phyloP scores from a whole-genome alignment of 2,888 invertebrate species.

The Drosophila vallismaia region DNA sequence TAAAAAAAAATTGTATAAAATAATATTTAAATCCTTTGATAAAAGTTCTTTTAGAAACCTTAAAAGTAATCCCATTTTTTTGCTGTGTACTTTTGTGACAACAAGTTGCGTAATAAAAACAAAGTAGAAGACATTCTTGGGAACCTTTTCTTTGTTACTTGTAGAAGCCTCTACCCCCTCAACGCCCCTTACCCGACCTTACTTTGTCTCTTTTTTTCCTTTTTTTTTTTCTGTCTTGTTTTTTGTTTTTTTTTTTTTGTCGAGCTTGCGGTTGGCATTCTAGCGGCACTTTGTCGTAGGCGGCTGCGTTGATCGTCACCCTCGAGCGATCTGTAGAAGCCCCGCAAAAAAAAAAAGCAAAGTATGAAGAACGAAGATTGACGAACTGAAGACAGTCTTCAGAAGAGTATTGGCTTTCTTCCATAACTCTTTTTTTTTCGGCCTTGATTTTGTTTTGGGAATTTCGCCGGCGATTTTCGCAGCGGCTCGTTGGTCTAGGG shows the following conservation, averaged over 20 bases:
- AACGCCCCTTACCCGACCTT: constrained; percentile 6
- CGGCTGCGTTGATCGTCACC: constrained; percentile 46
- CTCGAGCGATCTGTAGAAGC: constrained; percentile 15
- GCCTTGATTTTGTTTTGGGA: neutral
- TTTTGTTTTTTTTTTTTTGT: constrained; percentile 1
- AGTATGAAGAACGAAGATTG: neutral
- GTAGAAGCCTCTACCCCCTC: constrained; percentile 8
- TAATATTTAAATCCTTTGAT: no score
- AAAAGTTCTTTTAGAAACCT: no score
- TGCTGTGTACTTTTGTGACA: neutral
- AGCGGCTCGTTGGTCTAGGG: constrained; percentile 83
- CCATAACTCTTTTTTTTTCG: neutral
- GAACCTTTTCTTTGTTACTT: constrained; percentile 8
- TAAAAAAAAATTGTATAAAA: no score
- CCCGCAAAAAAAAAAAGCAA: no score
- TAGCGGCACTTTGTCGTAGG: constrained; percentile 65
- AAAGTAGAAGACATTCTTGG: neutral
- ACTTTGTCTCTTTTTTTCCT: neutral
- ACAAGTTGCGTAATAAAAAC: constrained; percentile 8
- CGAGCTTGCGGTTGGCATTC: constrained; percentile 36
- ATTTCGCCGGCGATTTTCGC: constrained; percentile 51
- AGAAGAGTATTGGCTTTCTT: no score
- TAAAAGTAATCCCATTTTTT: neutral
- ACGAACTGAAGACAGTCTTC: neutral
- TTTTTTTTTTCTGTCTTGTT: neutral